Conservation (phyloP, 2,113 vertebrate genomes). For the Corydoras maculifer region DNA sequence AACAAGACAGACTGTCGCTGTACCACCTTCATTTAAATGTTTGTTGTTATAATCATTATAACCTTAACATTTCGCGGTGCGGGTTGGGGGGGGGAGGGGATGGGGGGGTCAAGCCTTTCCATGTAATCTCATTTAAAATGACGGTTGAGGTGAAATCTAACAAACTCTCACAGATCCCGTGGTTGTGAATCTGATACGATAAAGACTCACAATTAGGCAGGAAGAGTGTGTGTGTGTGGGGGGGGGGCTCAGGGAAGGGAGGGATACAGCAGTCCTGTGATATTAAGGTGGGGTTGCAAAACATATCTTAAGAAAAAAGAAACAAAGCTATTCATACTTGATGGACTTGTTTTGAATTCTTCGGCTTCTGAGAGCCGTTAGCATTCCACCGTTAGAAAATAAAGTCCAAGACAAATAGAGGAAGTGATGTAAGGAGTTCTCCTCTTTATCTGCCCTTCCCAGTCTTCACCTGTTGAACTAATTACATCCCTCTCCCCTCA, state of each 20-base stretch:
- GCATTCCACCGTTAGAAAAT: constrained; percentile 39
- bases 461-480: constrained; percentile 45
- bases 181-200: neutral
- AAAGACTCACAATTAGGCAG: constrained; percentile 21
- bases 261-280: constrained; percentile 36
- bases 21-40: too few relatives aligned
- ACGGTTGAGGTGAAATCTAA: neutral
- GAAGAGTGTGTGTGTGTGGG: neutral
- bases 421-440: constrained; percentile 43
- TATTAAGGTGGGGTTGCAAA: constrained; percentile 41
- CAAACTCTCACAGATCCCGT: neutral
- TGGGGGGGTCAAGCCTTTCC: too few relatives aligned
- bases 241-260: constrained; percentile 17
- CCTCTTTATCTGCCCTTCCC: constrained; percentile 45
- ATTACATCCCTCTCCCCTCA: constrained; percentile 26
- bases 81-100: too few relatives aligned
- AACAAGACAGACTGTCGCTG: too few relatives aligned
- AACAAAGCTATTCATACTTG: constrained; percentile 37
- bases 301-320: constrained; percentile 35
- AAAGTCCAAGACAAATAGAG: constrained; percentile 41
- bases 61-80: too few relatives aligned
- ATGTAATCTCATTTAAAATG: neutral
- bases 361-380: constrained; percentile 25
- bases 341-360: constrained; percentile 48
- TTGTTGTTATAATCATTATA: too few relatives aligned